These are phyloP conservation scores for Anableps anableps DNA, from an alignment of 2,797 vertebrate genomes.

Conservation along the genomic window DNA sequence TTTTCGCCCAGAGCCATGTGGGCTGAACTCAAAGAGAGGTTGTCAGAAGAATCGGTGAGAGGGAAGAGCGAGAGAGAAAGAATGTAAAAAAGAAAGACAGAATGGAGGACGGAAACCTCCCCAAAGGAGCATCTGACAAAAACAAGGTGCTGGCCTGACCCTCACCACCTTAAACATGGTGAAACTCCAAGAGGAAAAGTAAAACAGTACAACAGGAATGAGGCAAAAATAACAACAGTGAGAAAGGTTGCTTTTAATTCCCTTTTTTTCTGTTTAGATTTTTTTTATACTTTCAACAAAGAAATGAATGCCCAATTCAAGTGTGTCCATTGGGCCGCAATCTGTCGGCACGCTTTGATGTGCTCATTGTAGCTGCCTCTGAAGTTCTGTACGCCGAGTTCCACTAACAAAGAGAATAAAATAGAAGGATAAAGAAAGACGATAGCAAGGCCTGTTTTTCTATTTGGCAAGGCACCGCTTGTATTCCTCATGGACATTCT, in stretches of 20 bases:
- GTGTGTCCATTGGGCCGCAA: constrained; percentile 78
- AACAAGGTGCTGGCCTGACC: constrained; percentile 70
- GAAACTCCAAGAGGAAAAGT: constrained; percentile 51
- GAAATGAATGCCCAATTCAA: constrained; percentile 78
- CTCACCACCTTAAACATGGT: constrained; percentile 63
- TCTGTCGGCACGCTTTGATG: constrained; percentile 77
- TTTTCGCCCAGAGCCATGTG: constrained; percentile 82
- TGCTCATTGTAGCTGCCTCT: constrained; percentile 75
- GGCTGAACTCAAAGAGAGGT: constrained; percentile 80
- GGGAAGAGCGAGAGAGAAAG: constrained; percentile 43
- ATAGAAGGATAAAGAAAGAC: constrained; percentile 73
- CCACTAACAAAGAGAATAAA: constrained; percentile 81
- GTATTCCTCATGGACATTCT: constrained; percentile 77
- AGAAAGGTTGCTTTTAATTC: constrained; percentile 59
- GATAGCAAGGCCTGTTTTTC: constrained; percentile 73
- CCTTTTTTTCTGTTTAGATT: constrained; percentile 56
- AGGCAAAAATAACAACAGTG: constrained; percentile 52
- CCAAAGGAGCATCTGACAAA: constrained; percentile 67
- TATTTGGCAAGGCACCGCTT: constrained; percentile 75
- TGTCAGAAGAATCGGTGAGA: constrained; percentile 72
- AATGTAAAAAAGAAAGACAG: constrained; percentile 60
- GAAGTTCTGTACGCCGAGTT: constrained; percentile 75
- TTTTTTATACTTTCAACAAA: constrained; percentile 77
- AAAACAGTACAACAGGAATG: constrained; percentile 49
- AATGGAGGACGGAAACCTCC: constrained; percentile 67